Evolutionary conservation across 2,113 vertebrate genomes (phyloP), one percentile per base, ranked within the genome.

Genomic region (Probosciger aterrimus): DNA sequence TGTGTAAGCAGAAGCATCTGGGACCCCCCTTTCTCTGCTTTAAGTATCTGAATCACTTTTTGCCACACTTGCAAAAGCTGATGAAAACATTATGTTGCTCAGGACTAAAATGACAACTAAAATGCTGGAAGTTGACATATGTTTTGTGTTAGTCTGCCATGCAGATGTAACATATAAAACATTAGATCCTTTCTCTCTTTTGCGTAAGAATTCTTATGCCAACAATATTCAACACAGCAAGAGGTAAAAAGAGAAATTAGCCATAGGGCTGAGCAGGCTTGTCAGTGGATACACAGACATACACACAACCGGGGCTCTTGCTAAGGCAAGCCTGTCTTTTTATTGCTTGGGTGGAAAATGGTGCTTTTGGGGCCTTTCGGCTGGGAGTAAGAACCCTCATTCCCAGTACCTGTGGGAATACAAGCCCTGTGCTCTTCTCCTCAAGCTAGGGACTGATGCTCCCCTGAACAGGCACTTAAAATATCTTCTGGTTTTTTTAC

Each of bases 51-150:
- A 92, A 68, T 65, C 60, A 33, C 62, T 84, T 96, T 91, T 82
- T 79, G 76, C 30, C 70, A 82, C 18, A 52, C n/a, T 88, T 76
- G 52, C 39, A 82, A 79, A 94, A 86, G 71, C 65, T 78, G 81
- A 91, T 91, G 86, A 90, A 95, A 94, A 92, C 53, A 92, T 84
- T 2, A 0, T 14, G 25, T 63, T 87, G 69, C 67, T 95, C 37
- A 86, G 74, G 65, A 95, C 39, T 23, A 92, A 91, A 95, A 76
- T 49, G 77, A 93, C 83, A 93, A 75, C 49, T 53, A 39, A 79
- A 86, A 81, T 18, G 28, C 37, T 87, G 77, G 91, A 86, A 76
- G 73, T 79, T 86, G 52, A 79, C 69, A 57, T 70, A 67, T 11
- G 31, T 49, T 93, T 88, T 91, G 74, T 79, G 64, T 55, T 90